Base-by-base conservation (phyloP, 2,113 vertebrate species). In the Rhabdornis inornatus region DNA sequence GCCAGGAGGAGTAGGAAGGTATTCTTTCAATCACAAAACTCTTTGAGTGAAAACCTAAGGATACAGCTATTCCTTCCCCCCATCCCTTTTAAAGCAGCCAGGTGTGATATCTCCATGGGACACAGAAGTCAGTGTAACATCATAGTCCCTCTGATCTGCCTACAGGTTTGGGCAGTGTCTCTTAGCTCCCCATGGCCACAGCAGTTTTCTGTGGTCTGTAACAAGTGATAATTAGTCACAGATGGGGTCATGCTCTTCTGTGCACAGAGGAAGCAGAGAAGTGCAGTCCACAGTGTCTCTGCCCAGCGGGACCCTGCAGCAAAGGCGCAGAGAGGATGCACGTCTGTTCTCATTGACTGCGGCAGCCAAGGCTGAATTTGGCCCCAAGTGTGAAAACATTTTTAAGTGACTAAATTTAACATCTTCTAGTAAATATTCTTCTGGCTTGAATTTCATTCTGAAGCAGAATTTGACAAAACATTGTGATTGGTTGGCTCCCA, bases 401-500 rank as follows among this genome's bases (percentile, higher is more conserved):
- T 97, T 70, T 24, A 94, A 93, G 69, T 89, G 76, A 81, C 94
- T 96, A 96, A 96, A 95, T 94, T 96, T 97, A 97, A 96, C 93
- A 76, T 96, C 83, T 96, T 93, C 92, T 96, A 96, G 92, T 97
- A 93, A 93, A 96, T 96, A 94, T 83, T 95, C 93, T 89, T 81
- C 88, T 93, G 92, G 79, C 88, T 96, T 92, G 65, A 89, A 89
- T 94, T 96, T 89, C 88, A 72, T 69, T 92, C 92, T 95, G 86
- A 96, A 92, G 80, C 28, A 64, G 69, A 92, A 93, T 95, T 95
- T 94, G 92, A 94, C 90, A 92, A 95, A 96, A 95, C 94, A 89
- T 87, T 95, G 93, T 88, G 90, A 96, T 96, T 97, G 96, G 95
- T 97, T 95, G 94, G 88, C 85, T 96, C 93, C 88, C 90, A 96